These are phyloP conservation scores for Caenorhabditis brenneri DNA, from an alignment of 1,140 invertebrate genomes.

Conservation along the genomic window DNA sequence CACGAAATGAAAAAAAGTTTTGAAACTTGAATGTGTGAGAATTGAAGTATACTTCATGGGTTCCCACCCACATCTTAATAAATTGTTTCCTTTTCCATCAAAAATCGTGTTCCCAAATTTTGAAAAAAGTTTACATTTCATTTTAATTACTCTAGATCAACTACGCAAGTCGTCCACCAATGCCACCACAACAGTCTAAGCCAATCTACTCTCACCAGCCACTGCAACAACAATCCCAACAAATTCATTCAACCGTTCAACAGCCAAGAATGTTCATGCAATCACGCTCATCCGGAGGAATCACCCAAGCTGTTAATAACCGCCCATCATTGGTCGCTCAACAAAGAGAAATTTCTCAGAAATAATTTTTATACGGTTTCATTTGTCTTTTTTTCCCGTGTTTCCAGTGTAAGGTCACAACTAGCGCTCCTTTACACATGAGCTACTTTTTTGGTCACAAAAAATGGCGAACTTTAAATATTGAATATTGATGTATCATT, in stretches of 20 bases:
- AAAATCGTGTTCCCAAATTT: too few species aligned
- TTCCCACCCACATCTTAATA: too few species aligned
- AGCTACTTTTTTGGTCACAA: conserved; percentile 35
- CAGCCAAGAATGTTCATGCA: conserved; percentile 29
- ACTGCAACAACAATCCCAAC: not conserved
- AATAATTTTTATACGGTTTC: conserved; percentile 10
- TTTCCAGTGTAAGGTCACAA: conserved; percentile 31
- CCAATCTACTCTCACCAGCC: not conserved
- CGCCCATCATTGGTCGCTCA: not conserved
- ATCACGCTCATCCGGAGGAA: not conserved
- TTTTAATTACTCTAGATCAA: not conserved
- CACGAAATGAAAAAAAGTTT: too few species aligned
- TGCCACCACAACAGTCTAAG: conserved; percentile 20
- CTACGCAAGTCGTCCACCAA: conserved; percentile 9
- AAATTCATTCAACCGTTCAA: not conserved
- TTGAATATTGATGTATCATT: not conserved
- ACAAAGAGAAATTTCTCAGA: conserved; percentile 19
- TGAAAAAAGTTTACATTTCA: too few species aligned
- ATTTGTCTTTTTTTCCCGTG: not conserved
- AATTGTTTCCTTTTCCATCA: too few species aligned
- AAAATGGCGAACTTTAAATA: conserved; percentile 18
- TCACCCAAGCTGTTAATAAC: not conserved
- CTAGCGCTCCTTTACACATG: not conserved
- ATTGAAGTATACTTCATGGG: too few species aligned
- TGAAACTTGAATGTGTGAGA: too few species aligned